Evolutionary conservation across 2,888 invertebrate species (phyloP), one percentile per base, ranked within the genome.

Genomic region (Drosophila nigricruria): DNA sequence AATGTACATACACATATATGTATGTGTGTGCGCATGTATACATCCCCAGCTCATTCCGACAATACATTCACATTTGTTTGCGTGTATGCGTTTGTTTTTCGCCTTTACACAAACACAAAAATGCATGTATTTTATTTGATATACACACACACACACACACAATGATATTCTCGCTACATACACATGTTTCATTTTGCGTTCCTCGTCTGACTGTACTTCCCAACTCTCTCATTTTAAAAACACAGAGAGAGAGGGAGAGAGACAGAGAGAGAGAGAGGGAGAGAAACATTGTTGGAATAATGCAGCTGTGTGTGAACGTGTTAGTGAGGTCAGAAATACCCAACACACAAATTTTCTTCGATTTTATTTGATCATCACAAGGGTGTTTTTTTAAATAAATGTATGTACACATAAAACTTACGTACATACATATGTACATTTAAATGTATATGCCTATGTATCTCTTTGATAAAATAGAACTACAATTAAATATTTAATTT

Each of bases 131-230:
- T 70, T 65, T 73, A 69, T 82, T 71, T 82, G 54, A 61, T 69
- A 82, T 63, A 73, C 77, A 74, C 81, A 72, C 77, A 77, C 74
- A 82, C 61, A 73, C 77, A 74, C 81, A 72, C 77, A 77, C 74
- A 72, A 50, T 56, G 61, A 65, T 65, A 70, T 67, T 63, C 61
- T 54, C 45, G 70, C 79, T 80, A 82, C 80, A 82, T 82, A 83
- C 85, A 85, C 79, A 83, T 81, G 77, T 83, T 83, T 83, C 83
- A 82, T 83, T 84, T 84, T 86, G 83, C 80, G 78, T 84, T 85
- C 78, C 73, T 69, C 83, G 83, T 84, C 86, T 83, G 83, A 84
- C 83, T 84, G 83, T 84, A 84, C 83, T 83, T 84, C 81, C 68
- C 72, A 83, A 66, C 77, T 72, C 81, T 75, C 83, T 79, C 82